Base-by-base conservation (phyloP, 2,888 invertebrate species). In the Tetragonisca angustula region DNA sequence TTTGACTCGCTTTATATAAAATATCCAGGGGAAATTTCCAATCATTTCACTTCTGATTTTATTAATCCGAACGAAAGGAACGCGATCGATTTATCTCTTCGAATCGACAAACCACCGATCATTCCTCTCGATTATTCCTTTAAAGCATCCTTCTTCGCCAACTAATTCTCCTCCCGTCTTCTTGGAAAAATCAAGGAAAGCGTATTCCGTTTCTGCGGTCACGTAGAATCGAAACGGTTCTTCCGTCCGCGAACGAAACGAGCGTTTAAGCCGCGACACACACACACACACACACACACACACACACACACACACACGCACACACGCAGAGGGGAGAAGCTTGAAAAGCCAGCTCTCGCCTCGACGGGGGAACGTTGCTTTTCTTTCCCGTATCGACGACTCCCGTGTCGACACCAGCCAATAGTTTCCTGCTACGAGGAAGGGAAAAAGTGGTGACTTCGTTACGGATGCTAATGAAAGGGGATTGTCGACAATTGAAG, bases 401-500 rank as follows among this genome's bases (percentile, higher is more conserved):
- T 19, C 1, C 24, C 15, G 76, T 13, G 50, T 62, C 52, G 36
- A 62, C 76, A 27, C 62, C 62, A 75, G 52, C 24, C 76, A 52
- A 76, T 64, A 19, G 43, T 43, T 43, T 32, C 19, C 5, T 56
- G 15, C 43, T 43, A 9, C 15, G n/a, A 59, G 61, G 6, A 2
- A 2, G 32, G 43, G 76, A 52, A 77, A 83, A 83, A 76, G 61
- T 32, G 73, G 15, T 27, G 77, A 74, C 59, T 82, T 77, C 70
- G 77, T 78, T 83, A 68, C 74, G 61, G 67, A 84, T 78, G 74
- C 78, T 83, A 83, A 82, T 83, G 77, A 77, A 78, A 78, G 74
- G 62, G 54, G 61, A 71, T 70, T 43, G 76, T n/a, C 71, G 79
- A 83, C 75, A 83, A 83, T 84, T 76, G 84, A 76, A 83, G 61